Evolutionary conservation across 2,797 vertebrate species (phyloP).

Genomic region (Limosa lapponica): DNA sequence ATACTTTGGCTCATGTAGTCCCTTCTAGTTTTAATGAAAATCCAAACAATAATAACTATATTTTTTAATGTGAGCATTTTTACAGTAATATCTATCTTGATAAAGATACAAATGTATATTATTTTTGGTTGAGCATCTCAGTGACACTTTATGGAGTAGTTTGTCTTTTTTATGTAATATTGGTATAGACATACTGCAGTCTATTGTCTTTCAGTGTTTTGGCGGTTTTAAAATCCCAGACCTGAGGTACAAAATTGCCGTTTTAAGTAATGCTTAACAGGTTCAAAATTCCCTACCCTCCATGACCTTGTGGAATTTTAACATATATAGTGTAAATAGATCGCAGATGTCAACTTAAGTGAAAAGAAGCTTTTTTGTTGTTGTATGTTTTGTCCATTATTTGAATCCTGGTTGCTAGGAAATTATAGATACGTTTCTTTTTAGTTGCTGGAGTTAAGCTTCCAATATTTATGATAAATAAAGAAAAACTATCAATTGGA

Average conservation of each 20-base stretch:
- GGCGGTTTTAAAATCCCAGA: conserved; percentile 26
- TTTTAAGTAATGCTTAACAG: conserved; percentile 58
- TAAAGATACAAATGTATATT: conserved; percentile 57
- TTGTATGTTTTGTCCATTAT: conserved; percentile 63
- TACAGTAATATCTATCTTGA: conserved; percentile 68
- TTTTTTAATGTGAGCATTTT: conserved; percentile 70
- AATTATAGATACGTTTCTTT: conserved; percentile 67
- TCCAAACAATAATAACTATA: conserved; percentile 51
- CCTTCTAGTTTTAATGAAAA: conserved; percentile 52
- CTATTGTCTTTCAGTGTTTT: background rate
- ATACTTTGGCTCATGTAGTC: conserved; percentile 31
- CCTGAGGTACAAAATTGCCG: conserved; percentile 58
- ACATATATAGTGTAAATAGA: conserved; percentile 74
- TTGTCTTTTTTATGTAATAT: conserved; percentile 18
- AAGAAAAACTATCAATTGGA: conserved; percentile 55
- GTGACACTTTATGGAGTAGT: conserved; percentile 52
- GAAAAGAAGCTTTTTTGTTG: conserved; percentile 68
- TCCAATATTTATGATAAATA: conserved; percentile 70
- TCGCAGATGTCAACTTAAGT: conserved; percentile 54
- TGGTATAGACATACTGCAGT: background rate
- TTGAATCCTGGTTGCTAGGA: conserved; percentile 62
- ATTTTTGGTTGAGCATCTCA: conserved; percentile 64
- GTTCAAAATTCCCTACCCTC: conserved; percentile 26
- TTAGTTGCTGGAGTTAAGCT: conserved; percentile 75
- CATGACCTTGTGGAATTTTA: conserved; percentile 27